Percentiles rank a stretch among this genome's conserved stretches.
phyloP scores from a whole-genome alignment of 2,888 invertebrate genomes.

The Anthoptus insignis region DNA sequence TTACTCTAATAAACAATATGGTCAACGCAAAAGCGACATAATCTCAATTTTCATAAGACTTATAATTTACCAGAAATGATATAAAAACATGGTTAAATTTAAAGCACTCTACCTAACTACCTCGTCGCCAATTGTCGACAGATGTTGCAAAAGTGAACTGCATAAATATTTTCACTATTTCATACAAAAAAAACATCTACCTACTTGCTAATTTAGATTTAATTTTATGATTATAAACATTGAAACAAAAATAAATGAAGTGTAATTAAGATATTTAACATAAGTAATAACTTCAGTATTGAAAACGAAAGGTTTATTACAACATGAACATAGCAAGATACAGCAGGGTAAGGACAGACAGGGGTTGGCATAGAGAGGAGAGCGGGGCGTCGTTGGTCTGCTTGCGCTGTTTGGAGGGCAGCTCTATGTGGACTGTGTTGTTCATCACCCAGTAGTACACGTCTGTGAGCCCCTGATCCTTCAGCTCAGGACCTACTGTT shows the following conservation, averaged over 20 bases:
- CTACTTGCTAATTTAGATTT: too few relatives aligned
- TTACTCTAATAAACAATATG: too few relatives aligned
- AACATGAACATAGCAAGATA: background rate
- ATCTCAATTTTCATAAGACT: too few relatives aligned
- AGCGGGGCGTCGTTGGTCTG: slow-evolving; percentile 39
- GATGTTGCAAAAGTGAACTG: too few relatives aligned
- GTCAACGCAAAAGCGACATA: too few relatives aligned
- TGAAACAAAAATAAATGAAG: background rate
- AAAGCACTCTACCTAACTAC: too few relatives aligned
- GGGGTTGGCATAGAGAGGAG: background rate
- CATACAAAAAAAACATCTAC: too few relatives aligned
- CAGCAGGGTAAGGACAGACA: background rate
- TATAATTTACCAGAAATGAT: too few relatives aligned
- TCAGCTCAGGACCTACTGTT: slow-evolving; percentile 91
- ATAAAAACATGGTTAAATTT: too few relatives aligned
- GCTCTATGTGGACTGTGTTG: slow-evolving; percentile 89
- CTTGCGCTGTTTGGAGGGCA: slow-evolving; percentile 64
- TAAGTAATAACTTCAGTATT: background rate
- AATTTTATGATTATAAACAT: too few relatives aligned
- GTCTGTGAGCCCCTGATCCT: slow-evolving; percentile 89
- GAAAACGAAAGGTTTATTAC: slow-evolving; percentile 5
- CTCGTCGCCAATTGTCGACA: too few relatives aligned
- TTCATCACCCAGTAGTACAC: slow-evolving; percentile 95
- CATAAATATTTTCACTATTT: too few relatives aligned
- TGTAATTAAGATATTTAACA: background rate